Base-by-base conservation (phyloP, 2,888 invertebrate genomes). In the Brachypalpus laphriformis region DNA sequence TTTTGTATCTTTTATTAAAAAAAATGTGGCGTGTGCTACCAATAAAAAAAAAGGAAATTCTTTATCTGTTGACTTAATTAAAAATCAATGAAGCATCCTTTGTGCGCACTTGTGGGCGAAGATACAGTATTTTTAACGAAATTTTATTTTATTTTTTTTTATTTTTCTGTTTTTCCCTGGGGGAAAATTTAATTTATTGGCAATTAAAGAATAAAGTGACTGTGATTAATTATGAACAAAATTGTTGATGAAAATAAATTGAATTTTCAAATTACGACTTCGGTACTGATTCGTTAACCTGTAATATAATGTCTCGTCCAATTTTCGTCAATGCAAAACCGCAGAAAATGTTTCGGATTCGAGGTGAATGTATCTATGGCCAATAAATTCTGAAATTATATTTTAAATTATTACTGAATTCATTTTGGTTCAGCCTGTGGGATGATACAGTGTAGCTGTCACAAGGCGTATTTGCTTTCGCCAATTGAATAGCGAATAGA, bases 21-120 rank as follows among this genome's bases (percentile, higher is more conserved):
- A 25, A 25, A 25, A 4, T 25, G 5, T n/a, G n/a, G n/a, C n/a
- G n/a, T n/a, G n/a, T n/a, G n/a, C n/a, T n/a, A n/a, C n/a, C n/a
- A 1, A 40, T 28, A 54, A n/a, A 11, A 56, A 56, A 34, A 57
- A 37, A 14, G 40, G 25, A 34, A 61, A 5, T 49, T 72, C 14
- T 51, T 28, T 61, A n/a, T 72, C 49, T 74, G 47, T 54, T 63
- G 68, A 83, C 63, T 83, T 83, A 78, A 83, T 78, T 83, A 74
- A 78, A 78, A 68, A 3, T 74, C 74, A 63, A 18, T 49, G 42
- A 74, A 83, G 72, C 82, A 42, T 49, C 37, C 14, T 71, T 63
- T 75, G 63, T 66, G 34, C 16, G 28, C 51, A 22, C 11, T n/a
- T 22, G 78, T 68, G 68, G 61, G 78, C 51, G 59, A 7, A 16